Base-by-base conservation (phyloP, 2,888 invertebrate species). In the Pasiphila rectangulata region DNA sequence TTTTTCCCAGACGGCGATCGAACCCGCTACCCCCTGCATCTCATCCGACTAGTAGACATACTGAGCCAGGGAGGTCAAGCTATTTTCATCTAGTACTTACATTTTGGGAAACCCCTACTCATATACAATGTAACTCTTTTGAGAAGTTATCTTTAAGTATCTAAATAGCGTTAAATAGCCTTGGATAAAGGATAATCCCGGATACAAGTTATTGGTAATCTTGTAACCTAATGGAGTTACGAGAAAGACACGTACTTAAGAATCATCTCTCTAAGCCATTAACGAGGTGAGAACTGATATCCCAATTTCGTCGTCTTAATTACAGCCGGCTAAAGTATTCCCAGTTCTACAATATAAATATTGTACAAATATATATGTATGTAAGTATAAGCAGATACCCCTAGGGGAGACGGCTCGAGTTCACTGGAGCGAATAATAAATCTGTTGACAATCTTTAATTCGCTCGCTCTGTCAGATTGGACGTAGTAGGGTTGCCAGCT, bases 371-470 rank as follows among this genome's bases (percentile, higher is more conserved):
- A 72, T 66, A 71, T 73, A 72, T 70, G 69, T 65, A 72, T 63
- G 63, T 62, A 66, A 57, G 69, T 60, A 58, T 64, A 66, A 57
- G 67, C 61, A 59, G 63, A 68, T 63, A 69, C 61, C 64, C 72
- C 79, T 72, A 79, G 43, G 62, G 72, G 78, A 61, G 61, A 54
- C 61, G 67, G 54, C 70, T 67, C 64, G 72, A 55, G 73, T 75
- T 83, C 87, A 83, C 69, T 72, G 83, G 79, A 84, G 82, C 86
- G 83, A 72, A 70, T 87, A 85, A 86, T 86, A 85, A 87, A 85
- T 81, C 80, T 86, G 87, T 85, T 87, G 87, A 84, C 85, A 84
- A 82, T 83, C 83, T 83, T 83, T 87, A 85, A 86, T 86, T 86
- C 78, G 70, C 72, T 68, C 71, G 69, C 71, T 69, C 64, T 68